Percentiles rank a stretch among this genome's conserved stretches.
These are phyloP conservation scores for Drosophila repleta DNA, from an alignment of 1,140 invertebrate genomes.

Conservation along the genomic window DNA sequence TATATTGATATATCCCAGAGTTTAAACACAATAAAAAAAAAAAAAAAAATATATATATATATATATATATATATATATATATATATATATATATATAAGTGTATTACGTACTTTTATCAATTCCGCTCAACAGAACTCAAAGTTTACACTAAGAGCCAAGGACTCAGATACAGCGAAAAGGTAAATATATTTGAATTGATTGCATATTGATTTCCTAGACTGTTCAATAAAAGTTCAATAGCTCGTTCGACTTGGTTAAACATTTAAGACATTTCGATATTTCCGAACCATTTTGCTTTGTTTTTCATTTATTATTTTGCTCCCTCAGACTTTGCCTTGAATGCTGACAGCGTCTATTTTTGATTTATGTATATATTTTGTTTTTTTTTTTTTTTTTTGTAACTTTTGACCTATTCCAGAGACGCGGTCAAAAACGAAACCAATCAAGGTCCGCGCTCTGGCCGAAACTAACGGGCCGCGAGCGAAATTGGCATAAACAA, in stretches of 20 bases:
- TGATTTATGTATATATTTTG: neutral
- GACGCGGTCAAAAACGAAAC: slow-evolving; percentile 32
- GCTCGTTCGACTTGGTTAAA: slow-evolving; percentile 20
- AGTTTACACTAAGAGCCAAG: neutral
- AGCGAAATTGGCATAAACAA: slow-evolving; percentile 39
- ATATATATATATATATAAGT: no score
- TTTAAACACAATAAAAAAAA: no score
- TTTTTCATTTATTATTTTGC: slow-evolving; percentile 11
- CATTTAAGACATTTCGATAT: slow-evolving; percentile 25
- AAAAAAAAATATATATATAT: no score
- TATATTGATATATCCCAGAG: no score
- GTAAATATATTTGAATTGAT: slow-evolving; percentile 2
- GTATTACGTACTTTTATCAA: no score
- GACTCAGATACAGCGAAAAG: neutral
- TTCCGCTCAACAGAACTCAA: neutral
- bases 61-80: no score
- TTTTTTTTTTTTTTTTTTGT: neutral
- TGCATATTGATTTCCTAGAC: slow-evolving; percentile 5
- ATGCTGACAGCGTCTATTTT: slow-evolving; percentile 21
- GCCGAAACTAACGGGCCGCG: slow-evolving; percentile 34
- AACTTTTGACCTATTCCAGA: slow-evolving; percentile 13
- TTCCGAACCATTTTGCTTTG: neutral
- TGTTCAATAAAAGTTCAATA: slow-evolving; percentile 11
- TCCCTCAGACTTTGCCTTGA: slow-evolving; percentile 35
- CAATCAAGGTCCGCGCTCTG: slow-evolving; percentile 39